A percentile compares a stretch with the other conserved stretches of the same genome.
phyloP scores from a whole-genome alignment of 2,113 vertebrate species.

The Gnathonemus longibarbis region DNA sequence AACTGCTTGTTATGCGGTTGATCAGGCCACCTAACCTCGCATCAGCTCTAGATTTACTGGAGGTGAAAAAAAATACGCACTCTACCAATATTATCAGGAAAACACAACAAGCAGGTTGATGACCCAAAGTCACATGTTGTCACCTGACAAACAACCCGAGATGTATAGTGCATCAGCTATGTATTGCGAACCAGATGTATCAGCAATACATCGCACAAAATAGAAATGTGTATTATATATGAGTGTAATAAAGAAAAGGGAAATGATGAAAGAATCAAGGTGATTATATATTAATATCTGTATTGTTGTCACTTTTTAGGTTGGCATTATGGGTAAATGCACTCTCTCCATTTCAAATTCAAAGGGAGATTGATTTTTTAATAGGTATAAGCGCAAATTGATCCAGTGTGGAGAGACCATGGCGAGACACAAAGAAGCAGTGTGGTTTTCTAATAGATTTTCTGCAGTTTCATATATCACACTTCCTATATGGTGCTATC shows the following conservation, averaged over 20 bases:
- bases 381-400: slow-evolving; percentile 14
- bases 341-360: neutral
- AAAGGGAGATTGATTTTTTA: slow-evolving; percentile 22
- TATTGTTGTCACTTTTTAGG: neutral
- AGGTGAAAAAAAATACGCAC: neutral
- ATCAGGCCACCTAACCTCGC: neutral
- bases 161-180: neutral
- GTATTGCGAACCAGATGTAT: neutral
- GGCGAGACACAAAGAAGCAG: neutral
- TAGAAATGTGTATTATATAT: neutral
- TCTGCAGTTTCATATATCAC: neutral
- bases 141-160: neutral
- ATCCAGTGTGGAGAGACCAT: neutral
- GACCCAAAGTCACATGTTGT: neutral
- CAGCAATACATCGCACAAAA: neutral
- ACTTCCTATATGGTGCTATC: slow-evolving; percentile 4
- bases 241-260: neutral
- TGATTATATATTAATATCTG: neutral
- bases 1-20: neutral
- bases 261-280: neutral
- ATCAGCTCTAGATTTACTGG: neutral
- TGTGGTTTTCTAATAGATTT: slow-evolving; percentile 11
- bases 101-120: neutral
- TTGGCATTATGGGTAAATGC: neutral
- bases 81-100: neutral